Evolutionary conservation across 1,140 invertebrate species (phyloP).

Genomic region (Drosophila pandora): DNA sequence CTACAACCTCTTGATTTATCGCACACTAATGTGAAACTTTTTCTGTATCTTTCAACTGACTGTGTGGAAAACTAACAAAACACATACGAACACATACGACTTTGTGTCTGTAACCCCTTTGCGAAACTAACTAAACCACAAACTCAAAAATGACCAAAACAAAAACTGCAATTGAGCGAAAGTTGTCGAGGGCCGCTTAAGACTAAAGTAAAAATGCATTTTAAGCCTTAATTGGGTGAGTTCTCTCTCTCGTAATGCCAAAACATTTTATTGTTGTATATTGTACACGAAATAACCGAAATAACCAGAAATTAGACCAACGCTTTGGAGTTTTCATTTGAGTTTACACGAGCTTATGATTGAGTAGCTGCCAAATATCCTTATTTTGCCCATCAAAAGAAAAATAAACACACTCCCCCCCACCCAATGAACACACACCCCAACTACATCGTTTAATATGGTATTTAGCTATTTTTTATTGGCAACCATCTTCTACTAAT

Average conservation of each 20-base stretch:
- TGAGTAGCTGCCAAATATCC: conserved; percentile 12
- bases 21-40: conserved; percentile 81
- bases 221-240: conserved; percentile 78
- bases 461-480: conserved; percentile 53
- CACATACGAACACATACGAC: not conserved
- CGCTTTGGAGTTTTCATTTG: conserved; percentile 53
- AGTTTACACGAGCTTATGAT: conserved; percentile 14
- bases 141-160: conserved; percentile 37
- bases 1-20: conserved; percentile 40
- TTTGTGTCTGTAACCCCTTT: conserved; percentile 59
- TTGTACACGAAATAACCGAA: conserved; percentile 36
- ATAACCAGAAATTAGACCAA: conserved; percentile 40
- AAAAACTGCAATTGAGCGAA: conserved; percentile 73
- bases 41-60: conserved; percentile 80
- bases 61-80: conserved; percentile 61
- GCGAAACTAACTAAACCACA: conserved; percentile 41
- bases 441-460: conserved; percentile 28
- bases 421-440: conserved; percentile 1
- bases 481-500: conserved; percentile 38
- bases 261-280: conserved; percentile 63
- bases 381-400: not conserved
- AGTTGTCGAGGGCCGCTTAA: conserved; percentile 77
- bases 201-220: conserved; percentile 75
- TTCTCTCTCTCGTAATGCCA: conserved; percentile 56
- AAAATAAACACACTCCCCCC: not conserved